A percentile compares a stretch with the other conserved stretches of the same genome.
These are phyloP conservation scores for Thalassoma bifasciatum DNA, from an alignment of 2,113 vertebrate genomes.

Conservation along the genomic window DNA sequence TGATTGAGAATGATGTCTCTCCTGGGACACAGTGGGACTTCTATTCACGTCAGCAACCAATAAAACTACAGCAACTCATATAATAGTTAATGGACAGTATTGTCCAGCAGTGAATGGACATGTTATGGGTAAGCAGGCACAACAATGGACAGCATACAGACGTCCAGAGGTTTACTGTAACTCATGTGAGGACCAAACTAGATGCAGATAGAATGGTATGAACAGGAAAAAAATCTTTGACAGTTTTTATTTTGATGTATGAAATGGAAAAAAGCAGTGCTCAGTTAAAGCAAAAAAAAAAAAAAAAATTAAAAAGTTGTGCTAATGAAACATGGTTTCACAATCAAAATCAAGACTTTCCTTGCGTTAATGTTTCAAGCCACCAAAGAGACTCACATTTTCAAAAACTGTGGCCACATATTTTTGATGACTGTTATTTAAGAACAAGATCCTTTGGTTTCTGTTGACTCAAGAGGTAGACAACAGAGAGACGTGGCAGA, in stretches of 20 bases:
- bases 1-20: constrained; percentile 48
- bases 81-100: constrained; percentile 64
- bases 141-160: constrained; percentile 55
- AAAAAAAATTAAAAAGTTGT: not conserved
- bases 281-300: not conserved
- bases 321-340: not conserved
- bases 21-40: constrained; percentile 48
- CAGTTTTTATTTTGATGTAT: constrained; percentile 18
- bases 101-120: constrained; percentile 62
- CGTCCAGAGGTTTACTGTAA: constrained; percentile 41
- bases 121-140: constrained; percentile 50
- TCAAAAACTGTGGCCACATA: constrained; percentile 25
- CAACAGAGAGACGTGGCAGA: constrained; percentile 61
- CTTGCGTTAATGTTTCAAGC: not conserved
- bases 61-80: constrained; percentile 63
- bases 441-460: constrained; percentile 39
- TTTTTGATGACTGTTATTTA: constrained; percentile 35
- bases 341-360: not conserved
- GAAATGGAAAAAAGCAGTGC: constrained; percentile 5
- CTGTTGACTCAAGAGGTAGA: constrained; percentile 48
- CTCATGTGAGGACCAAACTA: constrained; percentile 21
- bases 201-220: constrained; percentile 11
- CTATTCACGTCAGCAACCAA: constrained; percentile 58
- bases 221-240: not conserved
- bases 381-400: constrained; percentile 6